Evolutionary conservation across 1,140 invertebrate genomes (phyloP), one percentile per base, ranked within the genome.

Genomic region (Manduca sexta): DNA sequence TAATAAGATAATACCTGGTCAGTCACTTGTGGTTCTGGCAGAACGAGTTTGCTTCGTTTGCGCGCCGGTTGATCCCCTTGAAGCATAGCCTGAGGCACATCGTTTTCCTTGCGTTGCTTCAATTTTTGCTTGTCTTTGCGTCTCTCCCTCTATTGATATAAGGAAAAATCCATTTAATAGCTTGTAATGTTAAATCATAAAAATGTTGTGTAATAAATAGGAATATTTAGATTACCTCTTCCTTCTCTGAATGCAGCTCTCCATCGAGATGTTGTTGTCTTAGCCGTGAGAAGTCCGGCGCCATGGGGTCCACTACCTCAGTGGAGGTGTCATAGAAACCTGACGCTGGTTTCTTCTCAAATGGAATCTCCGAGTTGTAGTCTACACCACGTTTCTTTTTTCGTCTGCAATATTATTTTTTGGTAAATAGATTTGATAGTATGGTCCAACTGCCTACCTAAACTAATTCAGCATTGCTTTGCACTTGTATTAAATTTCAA

Each of bases 351-450:
- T 90, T 90, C 84, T 99, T 99, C 72, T 99, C 96, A 88, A 99
- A 99, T 0, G 98, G 97, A 66, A 99, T 96, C 87, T 99, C 98
- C 0, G 93, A 91, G 87, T 99, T 99, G 80, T 99, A 99, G 84
- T 99, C 97, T 7, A 99, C 94, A 4, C 96, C 94, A 10, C 93
- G 91, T 72, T 96, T 96, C 56, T 91, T 92, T 62, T 93, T 93
- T 60, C 93, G 92, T 16, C 90, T 87, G 38, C 42, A 44, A 56
- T 39, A 37, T 34, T 14, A 33, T 29, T 10, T 26, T 3, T 26
- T 5, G 21, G 8, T 29, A 45, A 21, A 21, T 38, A 43, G 10
- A 16, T n/a, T n/a, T n/a, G n/a, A n/a, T n/a, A n/a, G n/a, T n/a
- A n/a, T n/a, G n/a, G n/a, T n/a, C n/a, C n/a, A n/a, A n/a, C n/a